Base-by-base conservation (phyloP, 2,888 invertebrate species). In the Hedychridium roseum region DNA sequence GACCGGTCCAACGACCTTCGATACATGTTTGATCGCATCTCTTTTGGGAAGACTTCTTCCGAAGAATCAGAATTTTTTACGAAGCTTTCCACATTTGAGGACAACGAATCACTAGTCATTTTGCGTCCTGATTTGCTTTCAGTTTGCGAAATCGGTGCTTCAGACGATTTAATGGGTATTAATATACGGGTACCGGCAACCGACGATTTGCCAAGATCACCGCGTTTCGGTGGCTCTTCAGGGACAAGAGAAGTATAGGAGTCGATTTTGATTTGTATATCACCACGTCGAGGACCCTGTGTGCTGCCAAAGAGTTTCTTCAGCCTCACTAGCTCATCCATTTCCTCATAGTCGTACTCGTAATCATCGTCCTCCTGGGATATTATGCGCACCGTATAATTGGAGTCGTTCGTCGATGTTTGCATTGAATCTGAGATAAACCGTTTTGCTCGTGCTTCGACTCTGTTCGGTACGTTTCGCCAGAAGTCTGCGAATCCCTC, bases 261-360 rank as follows among this genome's bases (percentile, higher is more conserved):
- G 50, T 64, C 3, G 70, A n/a, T n/a, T n/a, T n/a, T n/a, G n/a
- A n/a, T n/a, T n/a, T 67, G 68, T 26, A 76, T 76, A 49, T 76
- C 76, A 12, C 71, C 76, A 0, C 76, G 61, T n/a, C 43, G 60
- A 3, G 49, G 35, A 5, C 43, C 48, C 7, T 51, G 46, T 4
- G 57, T 55, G 2, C 44, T 57, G 9, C 54, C 50, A 30, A 68
- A 68, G 14, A 60, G 40, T 39, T 57, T 62, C 35, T 54, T 68
- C 4, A 73, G 39, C 16, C 65, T 70, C 21, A 72, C 7, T 7
- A 73, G 44, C 35, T 73, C 74, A 42, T 76, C 75, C 55, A 66
- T 60, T 41, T 72, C 73, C 34, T 74, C 73, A 44, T 71, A 67
- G 2, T 55, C 58, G 1, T 66, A 64, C 3, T 57, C 57, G 3